Evolutionary conservation across 64 coral and sea anemone species (phyloP).

Genomic region (Actinia equina): DNA sequence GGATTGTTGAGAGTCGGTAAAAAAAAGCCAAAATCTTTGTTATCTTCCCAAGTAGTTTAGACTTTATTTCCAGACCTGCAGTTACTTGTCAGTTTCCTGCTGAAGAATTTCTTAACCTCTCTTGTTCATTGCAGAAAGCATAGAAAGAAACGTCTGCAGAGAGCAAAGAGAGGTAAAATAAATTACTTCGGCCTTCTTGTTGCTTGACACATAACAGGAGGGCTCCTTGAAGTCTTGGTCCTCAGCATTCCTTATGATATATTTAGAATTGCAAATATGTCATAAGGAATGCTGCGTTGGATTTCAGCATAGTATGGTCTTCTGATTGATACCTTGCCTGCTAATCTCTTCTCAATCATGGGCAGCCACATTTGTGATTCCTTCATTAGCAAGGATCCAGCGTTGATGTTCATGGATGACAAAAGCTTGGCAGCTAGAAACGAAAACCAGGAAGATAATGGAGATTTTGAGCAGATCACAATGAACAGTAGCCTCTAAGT

Average conservation of each 20-base stretch:
- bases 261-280: conserved; percentile 16
- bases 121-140: conserved; percentile 28
- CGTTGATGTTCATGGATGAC: conserved; percentile 10
- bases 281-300: background rate
- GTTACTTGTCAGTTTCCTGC: background rate
- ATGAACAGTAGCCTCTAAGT: too few species aligned
- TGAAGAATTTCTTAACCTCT: conserved; percentile 45
- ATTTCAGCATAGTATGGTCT: conserved; percentile 32
- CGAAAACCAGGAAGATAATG: too few species aligned
- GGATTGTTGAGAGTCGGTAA: background rate
- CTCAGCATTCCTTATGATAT: conserved; percentile 20
- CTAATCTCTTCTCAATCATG: conserved; percentile 27
- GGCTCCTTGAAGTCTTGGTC: conserved; percentile 15
- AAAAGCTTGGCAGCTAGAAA: background rate
- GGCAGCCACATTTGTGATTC: conserved; percentile 30
- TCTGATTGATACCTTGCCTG: conserved; percentile 15
- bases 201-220: too few species aligned
- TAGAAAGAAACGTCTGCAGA: conserved; percentile 24
- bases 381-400: conserved; percentile 20
- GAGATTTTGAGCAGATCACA: too few species aligned
- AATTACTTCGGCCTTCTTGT: conserved; percentile 54
- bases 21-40: conserved; percentile 40
- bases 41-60: background rate
- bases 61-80: conserved; percentile 16
- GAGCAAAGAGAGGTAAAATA: conserved; percentile 36